Percentiles rank a stretch among this genome's conserved stretches.
Evolutionary conservation across 2,888 invertebrate species (phyloP).

Genomic region (Thalpophila matura): DNA sequence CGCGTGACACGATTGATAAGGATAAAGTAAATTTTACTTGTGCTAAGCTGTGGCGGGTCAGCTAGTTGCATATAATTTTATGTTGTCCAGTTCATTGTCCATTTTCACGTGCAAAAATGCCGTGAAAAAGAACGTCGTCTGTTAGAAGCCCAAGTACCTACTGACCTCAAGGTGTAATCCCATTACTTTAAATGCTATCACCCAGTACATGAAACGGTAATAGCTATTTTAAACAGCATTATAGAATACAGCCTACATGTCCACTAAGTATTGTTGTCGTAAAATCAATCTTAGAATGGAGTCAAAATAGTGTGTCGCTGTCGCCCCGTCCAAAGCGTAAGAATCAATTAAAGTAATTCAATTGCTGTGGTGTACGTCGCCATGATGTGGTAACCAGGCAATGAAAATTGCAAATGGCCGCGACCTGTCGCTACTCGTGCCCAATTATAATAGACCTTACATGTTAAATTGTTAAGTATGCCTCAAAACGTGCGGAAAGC

Average conservation of each 20-base stretch:
- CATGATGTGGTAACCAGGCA: constrained; percentile 28
- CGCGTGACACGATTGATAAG: no score
- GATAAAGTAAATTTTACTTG: no score
- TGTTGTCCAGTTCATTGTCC: no score
- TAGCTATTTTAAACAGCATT: constrained; percentile 4
- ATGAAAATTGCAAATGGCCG: constrained; percentile 38
- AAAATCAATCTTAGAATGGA: constrained; percentile 19
- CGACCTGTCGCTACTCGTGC: constrained; percentile 18
- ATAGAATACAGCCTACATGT: constrained; percentile 8
- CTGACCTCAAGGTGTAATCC: constrained; percentile 31
- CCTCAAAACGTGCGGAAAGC: constrained; percentile 32
- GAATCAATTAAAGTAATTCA: constrained; percentile 32
- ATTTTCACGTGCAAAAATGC: no score
- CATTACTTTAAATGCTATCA: constrained; percentile 21
- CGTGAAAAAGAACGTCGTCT: no score
- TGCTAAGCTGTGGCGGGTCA: no score
- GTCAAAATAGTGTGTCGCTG: constrained; percentile 9
- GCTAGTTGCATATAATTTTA: no score
- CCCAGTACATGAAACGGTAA: constrained; percentile 32
- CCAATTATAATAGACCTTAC: constrained; percentile 9
- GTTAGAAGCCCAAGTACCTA: no score
- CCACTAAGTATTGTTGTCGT: constrained; percentile 7
- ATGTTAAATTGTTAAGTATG: background rate
- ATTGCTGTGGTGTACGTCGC: constrained; percentile 17
- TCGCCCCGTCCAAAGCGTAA: constrained; percentile 8